phyloP scores from a whole-genome alignment of 2,888 invertebrate species.

The Cantharis lateralis region DNA sequence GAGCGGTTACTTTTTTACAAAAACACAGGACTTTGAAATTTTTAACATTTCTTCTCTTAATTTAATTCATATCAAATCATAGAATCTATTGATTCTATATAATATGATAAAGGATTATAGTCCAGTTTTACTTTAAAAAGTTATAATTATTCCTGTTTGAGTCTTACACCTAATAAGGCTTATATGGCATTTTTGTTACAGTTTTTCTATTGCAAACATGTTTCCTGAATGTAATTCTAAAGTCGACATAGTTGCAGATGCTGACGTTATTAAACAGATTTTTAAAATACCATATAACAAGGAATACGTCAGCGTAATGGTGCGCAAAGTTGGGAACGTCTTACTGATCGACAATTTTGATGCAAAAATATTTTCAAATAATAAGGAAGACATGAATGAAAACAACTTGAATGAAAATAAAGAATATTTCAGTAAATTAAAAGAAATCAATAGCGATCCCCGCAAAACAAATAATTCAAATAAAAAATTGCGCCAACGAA shows the following conservation, averaged over 20 bases:
- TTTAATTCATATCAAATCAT: no score
- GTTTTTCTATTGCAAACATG: slow-evolving; percentile 92
- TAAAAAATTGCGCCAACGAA: slow-evolving; percentile 71
- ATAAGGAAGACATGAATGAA: slow-evolving; percentile 69
- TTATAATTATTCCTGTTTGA: no score
- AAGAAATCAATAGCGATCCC: slow-evolving; percentile 56
- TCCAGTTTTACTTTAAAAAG: no score
- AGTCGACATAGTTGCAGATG: slow-evolving; percentile 91
- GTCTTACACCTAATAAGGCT: neutral
- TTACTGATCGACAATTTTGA: slow-evolving; percentile 90
- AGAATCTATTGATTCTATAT: no score
- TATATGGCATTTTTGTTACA: slow-evolving; percentile 52
- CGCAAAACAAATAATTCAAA: slow-evolving; percentile 68
- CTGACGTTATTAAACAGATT: slow-evolving; percentile 91
- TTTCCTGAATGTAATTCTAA: slow-evolving; percentile 91
- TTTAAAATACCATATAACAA: slow-evolving; percentile 86
- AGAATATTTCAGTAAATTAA: slow-evolving; percentile 76
- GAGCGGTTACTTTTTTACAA: no score
- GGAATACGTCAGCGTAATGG: slow-evolving; percentile 85
- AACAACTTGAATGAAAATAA: slow-evolving; percentile 89
- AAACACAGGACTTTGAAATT: no score
- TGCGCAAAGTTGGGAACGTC: slow-evolving; percentile 92
- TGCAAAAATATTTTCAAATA: slow-evolving; percentile 83
- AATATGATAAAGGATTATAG: no score
- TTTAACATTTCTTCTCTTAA: no score